Conservation (phyloP, 92 coral and sea anemone species). For the Umimayanthus chanpuru region DNA sequence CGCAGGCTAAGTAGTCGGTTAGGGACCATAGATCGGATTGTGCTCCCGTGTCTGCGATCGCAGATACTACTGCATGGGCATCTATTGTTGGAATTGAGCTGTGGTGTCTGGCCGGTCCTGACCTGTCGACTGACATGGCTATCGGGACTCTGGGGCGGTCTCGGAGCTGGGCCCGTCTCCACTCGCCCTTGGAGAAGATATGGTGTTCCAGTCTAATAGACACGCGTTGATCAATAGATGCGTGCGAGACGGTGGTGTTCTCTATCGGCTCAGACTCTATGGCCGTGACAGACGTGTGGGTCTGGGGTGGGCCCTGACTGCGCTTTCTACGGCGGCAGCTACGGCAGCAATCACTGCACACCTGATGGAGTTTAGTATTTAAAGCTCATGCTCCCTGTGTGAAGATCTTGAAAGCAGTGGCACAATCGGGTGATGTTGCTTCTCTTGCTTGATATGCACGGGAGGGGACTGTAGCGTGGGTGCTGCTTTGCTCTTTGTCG, state of each 20-base stretch:
- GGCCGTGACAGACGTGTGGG: background rate
- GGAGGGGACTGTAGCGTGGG: slow-evolving; percentile 18
- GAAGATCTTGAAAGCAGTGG: slow-evolving; percentile 31
- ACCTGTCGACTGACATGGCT: slow-evolving; percentile 13
- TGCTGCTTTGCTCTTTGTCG: slow-evolving; percentile 19
- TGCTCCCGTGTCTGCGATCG: slow-evolving; percentile 41
- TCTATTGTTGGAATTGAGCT: background rate
- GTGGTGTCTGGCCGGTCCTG: background rate
- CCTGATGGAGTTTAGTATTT: slow-evolving; percentile 13
- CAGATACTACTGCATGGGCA: background rate
- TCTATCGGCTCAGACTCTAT: too few relatives aligned
- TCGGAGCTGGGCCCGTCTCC: slow-evolving; percentile 13
- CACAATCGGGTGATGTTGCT: slow-evolving; percentile 49
- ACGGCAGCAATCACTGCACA: slow-evolving; percentile 11
- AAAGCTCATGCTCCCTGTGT: slow-evolving; percentile 41
- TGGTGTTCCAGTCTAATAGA: background rate
- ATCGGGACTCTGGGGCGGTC: slow-evolving; percentile 10
- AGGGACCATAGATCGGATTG: slow-evolving; percentile 44
- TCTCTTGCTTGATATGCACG: slow-evolving; percentile 22
- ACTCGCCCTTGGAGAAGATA: slow-evolving; percentile 7
- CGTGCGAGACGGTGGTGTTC: background rate
- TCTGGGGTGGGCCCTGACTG: background rate
- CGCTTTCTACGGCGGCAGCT: slow-evolving; percentile 7
- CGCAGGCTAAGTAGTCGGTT: slow-evolving; percentile 10
- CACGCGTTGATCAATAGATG: background rate